Evolutionary conservation across 2,888 invertebrate species (phyloP), one percentile per base, ranked within the genome.

Genomic region (Drosophila demipolita): DNA sequence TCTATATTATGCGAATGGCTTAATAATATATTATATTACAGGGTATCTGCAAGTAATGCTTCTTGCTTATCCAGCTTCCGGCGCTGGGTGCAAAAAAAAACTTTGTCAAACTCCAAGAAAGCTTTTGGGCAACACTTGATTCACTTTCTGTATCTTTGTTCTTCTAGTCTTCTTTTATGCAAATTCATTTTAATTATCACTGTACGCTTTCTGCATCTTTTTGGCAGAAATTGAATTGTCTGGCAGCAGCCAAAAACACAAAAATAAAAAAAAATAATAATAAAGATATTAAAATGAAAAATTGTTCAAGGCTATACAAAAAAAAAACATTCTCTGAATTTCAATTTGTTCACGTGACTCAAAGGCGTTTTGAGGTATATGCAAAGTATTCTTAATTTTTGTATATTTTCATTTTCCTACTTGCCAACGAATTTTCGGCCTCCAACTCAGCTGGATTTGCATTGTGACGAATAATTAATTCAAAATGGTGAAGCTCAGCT

Each of bases 151-250:
- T 48, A 33, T 45, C 20, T 36, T 65, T 64, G 42, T 68, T 78
- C 38, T 49, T 55, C 52, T 63, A 60, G 62, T 58, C 7, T 79
- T 75, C n/a, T 75, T 59, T 80, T 80, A 90, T 88, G 90, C 72
- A 90, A 85, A 85, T 90, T 85, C 70, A 75, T 88, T 85, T 90
- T 89, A 85, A 85, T 90, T 88, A 80, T 86, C 75, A 83, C 83
- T 86, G 83, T 67, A 66, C 72, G 79, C 72, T 57, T 68, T 75
- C 75, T 57, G 62, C 71, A 55, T 58, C 68, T 65, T 75, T 75
- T 75, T 69, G 65, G 49, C 38, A 26, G 61, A 83, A 85, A 88
- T 90, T 85, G 73, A 86, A 85, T 82, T 90, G 73, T 74, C 67
- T 42, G 53, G 53, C 33, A 60, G 42, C 48, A 65, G 63, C 12